Evolutionary conservation across 2,888 invertebrate species (phyloP).

Genomic region (Tipula helvola): DNA sequence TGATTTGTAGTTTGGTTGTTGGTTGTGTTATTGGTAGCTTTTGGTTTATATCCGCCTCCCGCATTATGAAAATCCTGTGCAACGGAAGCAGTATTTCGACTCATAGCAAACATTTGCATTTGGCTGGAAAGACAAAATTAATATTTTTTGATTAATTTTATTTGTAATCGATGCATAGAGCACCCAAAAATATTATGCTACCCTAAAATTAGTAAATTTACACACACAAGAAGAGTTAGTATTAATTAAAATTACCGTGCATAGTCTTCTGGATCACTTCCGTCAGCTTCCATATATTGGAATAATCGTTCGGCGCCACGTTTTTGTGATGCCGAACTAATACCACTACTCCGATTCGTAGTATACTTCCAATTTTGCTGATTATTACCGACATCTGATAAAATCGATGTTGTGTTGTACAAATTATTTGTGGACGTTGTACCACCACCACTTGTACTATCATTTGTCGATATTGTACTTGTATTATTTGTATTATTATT

Average conservation of each 20-base stretch:
- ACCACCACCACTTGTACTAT: neutral
- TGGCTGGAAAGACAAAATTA: constrained; percentile 24
- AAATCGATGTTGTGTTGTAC: constrained; percentile 12
- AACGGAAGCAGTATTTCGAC: constrained; percentile 38
- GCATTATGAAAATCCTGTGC: constrained; percentile 52
- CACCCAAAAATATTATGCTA: too few relatives aligned
- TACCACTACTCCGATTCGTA: constrained; percentile 13
- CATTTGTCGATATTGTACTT: constrained; percentile 12
- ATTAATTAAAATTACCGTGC: constrained; percentile 27
- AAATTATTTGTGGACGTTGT: neutral
- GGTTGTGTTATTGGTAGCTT: constrained; percentile 15
- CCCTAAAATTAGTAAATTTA: too few relatives aligned
- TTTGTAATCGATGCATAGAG: too few relatives aligned
- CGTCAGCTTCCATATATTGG: constrained; percentile 63
- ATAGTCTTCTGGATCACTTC: constrained; percentile 47
- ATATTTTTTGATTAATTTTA: too few relatives aligned
- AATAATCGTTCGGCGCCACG: constrained; percentile 57
- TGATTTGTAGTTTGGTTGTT: constrained; percentile 20
- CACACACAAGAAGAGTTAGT: neutral
- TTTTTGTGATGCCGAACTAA: constrained; percentile 31
- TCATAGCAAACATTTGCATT: constrained; percentile 37
- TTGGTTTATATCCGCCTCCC: constrained; percentile 36
- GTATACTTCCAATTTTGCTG: constrained; percentile 29
- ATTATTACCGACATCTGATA: constrained; percentile 8
- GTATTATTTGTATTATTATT: constrained; percentile 24